phyloP scores from a whole-genome alignment of 2,888 invertebrate species.

The Clepsis dumicolana region DNA sequence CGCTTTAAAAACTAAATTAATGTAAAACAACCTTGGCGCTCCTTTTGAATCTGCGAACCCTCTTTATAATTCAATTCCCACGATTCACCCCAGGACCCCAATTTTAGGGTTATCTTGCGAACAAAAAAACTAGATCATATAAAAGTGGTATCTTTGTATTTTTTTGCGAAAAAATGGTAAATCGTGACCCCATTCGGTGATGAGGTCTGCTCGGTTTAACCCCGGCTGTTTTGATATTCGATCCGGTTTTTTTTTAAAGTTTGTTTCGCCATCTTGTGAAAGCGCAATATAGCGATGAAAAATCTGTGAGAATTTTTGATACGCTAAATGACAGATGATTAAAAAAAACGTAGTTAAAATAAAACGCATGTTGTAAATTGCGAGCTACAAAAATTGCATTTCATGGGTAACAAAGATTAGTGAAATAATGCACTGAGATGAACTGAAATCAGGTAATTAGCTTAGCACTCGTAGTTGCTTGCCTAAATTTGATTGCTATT shows the following conservation, averaged over 20 bases:
- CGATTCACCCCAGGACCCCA: constrained; percentile 83
- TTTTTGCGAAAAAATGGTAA: constrained; percentile 61
- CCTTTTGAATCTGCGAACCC: constrained; percentile 62
- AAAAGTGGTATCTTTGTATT: constrained; percentile 72
- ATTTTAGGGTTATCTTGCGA: constrained; percentile 79
- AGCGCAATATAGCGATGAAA: constrained; percentile 49
- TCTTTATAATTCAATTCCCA: constrained; percentile 67
- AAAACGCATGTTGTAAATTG: background rate
- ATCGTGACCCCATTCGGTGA: constrained; percentile 79
- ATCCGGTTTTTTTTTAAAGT: constrained; percentile 70
- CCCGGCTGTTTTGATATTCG: constrained; percentile 79
- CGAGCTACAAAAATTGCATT: too few relatives aligned
- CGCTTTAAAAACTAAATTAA: constrained; percentile 57
- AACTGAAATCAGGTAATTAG: too few relatives aligned
- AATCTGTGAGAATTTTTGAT: constrained; percentile 62
- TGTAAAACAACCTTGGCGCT: constrained; percentile 69
- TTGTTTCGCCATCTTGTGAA: constrained; percentile 39
- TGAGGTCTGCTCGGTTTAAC: constrained; percentile 81
- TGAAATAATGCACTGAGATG: too few relatives aligned
- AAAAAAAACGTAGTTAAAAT: background rate
- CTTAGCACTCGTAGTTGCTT: too few relatives aligned
- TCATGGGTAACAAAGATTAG: too few relatives aligned
- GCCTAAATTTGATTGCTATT: too few relatives aligned
- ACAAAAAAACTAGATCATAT: constrained; percentile 76
- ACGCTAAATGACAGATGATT: constrained; percentile 10